Evolutionary conservation across 2,113 vertebrate species (phyloP), one percentile per base, ranked within the genome.

Genomic region (Empidonax traillii): DNA sequence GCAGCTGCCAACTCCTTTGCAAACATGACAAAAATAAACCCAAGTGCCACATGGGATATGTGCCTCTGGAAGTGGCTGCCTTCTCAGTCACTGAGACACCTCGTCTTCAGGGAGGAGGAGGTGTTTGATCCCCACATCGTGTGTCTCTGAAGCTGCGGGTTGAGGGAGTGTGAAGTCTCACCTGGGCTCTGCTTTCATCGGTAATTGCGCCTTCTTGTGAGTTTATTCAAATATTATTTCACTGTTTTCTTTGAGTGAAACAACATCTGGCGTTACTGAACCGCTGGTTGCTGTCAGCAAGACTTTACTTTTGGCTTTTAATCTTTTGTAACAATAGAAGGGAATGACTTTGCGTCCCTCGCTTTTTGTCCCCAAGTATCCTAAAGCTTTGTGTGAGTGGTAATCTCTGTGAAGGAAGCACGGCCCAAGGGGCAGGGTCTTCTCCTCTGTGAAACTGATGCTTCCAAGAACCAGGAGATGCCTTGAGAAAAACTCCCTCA

Each of bases 121-220:
- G 3, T 43, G 19, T 63, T 37, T 41, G 80, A 44, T 69, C 55
- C 83, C 41, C 39, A 2, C 3, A 3, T 37, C 1, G 0, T 7
- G 62, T 59, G 43, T 16, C 58, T 35, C n/a, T 62, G 73, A 41
- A 15, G 65, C 52, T 37, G 35, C 2, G 8, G 30, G 58, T 18
- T 37, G 61, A 46, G 67, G 10, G 58, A 9, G 13, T 15, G 81
- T 35, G 81, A 52, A 31, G 20, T 46, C 88, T 85, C 96, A 71
- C 61, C 90, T 55, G 88, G 46, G 72, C 0, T 0, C 56, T 0
- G 2, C 74, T 92, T 88, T 52, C 23, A 14, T 72, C 7, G 0
- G 1, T 23, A 20, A 31, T 27, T 72, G 8, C 3, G 2, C 27
- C 25, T 59, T 6, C 28, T 31, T 31, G 35, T 28, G 88, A 21